phyloP scores from a whole-genome alignment of 2,113 vertebrate species.

The Vicugna pacos region DNA sequence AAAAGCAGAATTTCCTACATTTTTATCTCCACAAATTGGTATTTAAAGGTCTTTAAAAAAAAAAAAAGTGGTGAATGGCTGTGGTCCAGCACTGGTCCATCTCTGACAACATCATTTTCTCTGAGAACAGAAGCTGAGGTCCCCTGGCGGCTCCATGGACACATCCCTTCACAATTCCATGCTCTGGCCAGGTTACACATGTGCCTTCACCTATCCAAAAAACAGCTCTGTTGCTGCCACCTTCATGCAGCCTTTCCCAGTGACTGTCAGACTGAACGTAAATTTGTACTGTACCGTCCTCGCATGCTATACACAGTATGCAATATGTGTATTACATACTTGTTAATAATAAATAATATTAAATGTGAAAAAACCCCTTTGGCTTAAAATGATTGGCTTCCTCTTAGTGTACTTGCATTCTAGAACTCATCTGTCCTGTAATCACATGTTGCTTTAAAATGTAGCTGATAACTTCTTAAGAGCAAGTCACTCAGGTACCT shows the following conservation, averaged over 20 bases:
- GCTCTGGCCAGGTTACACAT: accelerated
- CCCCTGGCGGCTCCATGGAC: accelerated
- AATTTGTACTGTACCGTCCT: no score
- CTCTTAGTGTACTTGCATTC: neutral
- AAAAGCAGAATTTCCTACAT: neutral
- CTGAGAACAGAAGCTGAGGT: neutral
- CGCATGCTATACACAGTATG: no score
- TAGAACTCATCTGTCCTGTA: neutral
- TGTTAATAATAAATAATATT: no score
- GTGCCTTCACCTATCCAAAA: neutral
- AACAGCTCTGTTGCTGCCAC: no score
- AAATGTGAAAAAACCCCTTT: neutral
- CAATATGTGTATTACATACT: no score
- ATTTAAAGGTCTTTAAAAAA: neutral
- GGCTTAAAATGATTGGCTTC: neutral
- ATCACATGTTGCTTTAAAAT: neutral
- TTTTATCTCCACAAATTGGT: neutral
- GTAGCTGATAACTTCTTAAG: neutral
- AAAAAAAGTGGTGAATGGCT: neutral
- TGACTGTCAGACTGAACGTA: no score
- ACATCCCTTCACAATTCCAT: neutral
- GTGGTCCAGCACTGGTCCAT: neutral
- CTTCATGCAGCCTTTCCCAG: neutral
- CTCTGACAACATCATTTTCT: neutral
- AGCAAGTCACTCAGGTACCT: neutral